Evolutionary conservation across 2,888 invertebrate genomes (phyloP), one percentile per base, ranked within the genome.

Genomic region (Ganaspis brasiliensis): DNA sequence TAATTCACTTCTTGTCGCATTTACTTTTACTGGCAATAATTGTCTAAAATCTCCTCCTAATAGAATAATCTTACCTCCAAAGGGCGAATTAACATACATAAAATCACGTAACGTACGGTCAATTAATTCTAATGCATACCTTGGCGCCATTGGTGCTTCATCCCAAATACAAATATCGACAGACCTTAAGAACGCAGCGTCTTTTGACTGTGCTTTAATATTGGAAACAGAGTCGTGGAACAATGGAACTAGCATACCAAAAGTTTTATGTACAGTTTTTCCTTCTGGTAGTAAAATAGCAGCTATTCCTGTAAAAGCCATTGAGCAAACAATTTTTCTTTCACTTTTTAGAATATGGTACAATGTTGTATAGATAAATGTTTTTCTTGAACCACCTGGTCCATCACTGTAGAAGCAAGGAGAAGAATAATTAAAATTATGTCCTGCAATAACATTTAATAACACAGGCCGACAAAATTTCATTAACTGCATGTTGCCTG

Each of bases 311-410:
- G 79, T 77, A 40, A 77, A 79, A 16, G 77, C 77, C 79, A 79
- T 75, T 16, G 76, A 61, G 63, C 67, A 81, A 73, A 70, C 74
- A 49, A 67, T 24, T 21, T 57, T 21, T 73, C 40, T 70, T 24
- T 72, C 10, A 14, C 79, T 72, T 80, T 84, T 74, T 2, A 84
- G 8, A 0, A 70, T 9, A 37, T 73, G 49, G 16, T 81, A 72
- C 0, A 86, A 55, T 6, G 84, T 83, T 59, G 82, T 84, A 73
- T 88, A 90, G 1, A 91, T 75, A 76, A 83, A 91, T 1, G 91
- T 92, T 83, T 92, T 92, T 2, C 91, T 92, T 19, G 90, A 88
- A n/a, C 91, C 92, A 3, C 90, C 91, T 1, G 91, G 90, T 16
- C 90, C 91, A 82, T 92, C 91, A 31, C 81, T 77, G 40, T 80